Percentiles rank a stretch among this genome's conserved stretches.
phyloP scores from a whole-genome alignment of 2,797 vertebrate species.

The Manis javanica region DNA sequence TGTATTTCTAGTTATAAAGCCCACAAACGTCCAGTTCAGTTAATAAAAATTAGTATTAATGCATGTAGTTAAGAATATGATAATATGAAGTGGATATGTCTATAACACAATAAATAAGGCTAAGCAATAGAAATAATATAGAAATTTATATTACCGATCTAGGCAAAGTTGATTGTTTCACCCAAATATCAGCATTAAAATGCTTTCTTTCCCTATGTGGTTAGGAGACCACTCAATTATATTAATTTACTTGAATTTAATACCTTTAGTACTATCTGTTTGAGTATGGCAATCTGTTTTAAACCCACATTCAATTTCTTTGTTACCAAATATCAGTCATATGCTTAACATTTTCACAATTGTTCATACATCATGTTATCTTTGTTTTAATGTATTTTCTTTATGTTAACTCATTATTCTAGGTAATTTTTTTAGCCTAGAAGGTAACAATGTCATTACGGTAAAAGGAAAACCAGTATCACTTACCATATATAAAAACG shows the following conservation, averaged over 20 bases:
- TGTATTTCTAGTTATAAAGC: not conserved
- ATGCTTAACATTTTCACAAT: not conserved
- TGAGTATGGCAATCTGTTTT: not conserved
- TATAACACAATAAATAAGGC: not conserved
- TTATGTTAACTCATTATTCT: not conserved
- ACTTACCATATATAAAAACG: not conserved
- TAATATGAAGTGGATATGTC: not conserved
- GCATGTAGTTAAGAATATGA: not conserved
- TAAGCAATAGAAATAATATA: not conserved
- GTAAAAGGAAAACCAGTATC: not conserved
- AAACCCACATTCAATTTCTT: not conserved
- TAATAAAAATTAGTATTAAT: not conserved
- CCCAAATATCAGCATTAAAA: not conserved
- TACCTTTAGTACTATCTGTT: not conserved
- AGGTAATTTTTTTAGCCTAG: not conserved
- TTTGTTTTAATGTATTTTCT: not conserved
- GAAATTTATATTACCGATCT: not conserved
- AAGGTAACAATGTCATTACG: not conserved
- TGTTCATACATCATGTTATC: not conserved
- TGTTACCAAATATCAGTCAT: not conserved
- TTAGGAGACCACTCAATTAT: not conserved
- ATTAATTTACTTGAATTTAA: not conserved
- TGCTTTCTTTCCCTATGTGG: not conserved
- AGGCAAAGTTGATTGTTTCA: not conserved
- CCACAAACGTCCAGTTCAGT: not conserved